Percentiles rank a stretch among this genome's conserved stretches.
Conservation (phyloP, 2,797 vertebrate genomes). For the Microctenopoma steveboyesi region DNA sequence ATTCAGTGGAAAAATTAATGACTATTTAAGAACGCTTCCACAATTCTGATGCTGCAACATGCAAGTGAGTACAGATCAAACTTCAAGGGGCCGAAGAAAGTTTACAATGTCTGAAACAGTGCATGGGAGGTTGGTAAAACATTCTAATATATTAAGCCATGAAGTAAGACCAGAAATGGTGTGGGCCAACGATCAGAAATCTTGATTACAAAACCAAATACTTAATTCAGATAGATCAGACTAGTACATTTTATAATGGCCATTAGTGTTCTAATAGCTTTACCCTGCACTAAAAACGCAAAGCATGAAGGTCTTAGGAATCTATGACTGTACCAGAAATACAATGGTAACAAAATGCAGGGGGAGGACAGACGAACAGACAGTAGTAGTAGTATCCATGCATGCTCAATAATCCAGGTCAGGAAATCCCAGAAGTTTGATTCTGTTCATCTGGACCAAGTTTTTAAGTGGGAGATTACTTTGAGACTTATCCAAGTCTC, state of each 20-base stretch:
- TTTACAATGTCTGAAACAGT: background rate
- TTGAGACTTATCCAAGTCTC: no score
- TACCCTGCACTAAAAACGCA: background rate
- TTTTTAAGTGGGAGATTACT: no score
- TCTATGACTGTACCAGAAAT: background rate
- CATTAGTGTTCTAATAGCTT: background rate
- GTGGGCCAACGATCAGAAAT: background rate
- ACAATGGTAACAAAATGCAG: slow-evolving; percentile 64
- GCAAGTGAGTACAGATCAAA: slow-evolving; percentile 55
- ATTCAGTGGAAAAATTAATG: slow-evolving; percentile 32
- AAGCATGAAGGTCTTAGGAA: background rate
- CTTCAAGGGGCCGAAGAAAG: background rate
- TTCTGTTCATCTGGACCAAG: no score
- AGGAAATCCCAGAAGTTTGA: no score
- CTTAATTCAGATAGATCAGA: no score
- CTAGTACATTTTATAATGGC: no score
- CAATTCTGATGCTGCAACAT: slow-evolving; percentile 42
- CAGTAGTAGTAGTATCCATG: background rate
- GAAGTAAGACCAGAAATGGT: background rate
- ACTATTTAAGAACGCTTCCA: background rate
- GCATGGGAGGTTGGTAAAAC: background rate
- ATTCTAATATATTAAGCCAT: background rate
- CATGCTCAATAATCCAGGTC: no score
- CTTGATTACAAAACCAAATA: background rate
- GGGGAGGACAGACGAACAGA: slow-evolving; percentile 51